Evolutionary conservation across 2,888 invertebrate species (phyloP).

Genomic region (Diadromus collaris): DNA sequence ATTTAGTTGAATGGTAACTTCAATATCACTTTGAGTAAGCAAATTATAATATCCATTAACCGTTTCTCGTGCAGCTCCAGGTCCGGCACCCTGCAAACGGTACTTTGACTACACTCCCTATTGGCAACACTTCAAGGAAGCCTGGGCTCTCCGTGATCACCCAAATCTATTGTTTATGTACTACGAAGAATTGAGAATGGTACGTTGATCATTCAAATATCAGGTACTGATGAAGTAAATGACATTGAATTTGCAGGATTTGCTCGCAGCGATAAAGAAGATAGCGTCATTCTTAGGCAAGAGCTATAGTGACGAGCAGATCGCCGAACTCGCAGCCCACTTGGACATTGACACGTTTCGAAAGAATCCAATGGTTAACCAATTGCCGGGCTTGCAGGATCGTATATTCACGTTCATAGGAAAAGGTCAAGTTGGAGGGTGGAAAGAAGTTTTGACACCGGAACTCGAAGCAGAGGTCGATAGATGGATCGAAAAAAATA

Average conservation of each 20-base stretch:
- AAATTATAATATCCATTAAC: not conserved
- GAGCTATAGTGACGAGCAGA: slow-evolving; percentile 82
- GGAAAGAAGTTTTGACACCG: slow-evolving; percentile 87
- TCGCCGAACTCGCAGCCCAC: slow-evolving; percentile 85
- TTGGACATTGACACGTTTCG: slow-evolving; percentile 92
- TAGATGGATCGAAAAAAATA: slow-evolving; percentile 86
- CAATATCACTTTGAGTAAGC: not conserved
- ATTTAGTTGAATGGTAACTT: not conserved
- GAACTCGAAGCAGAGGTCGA: slow-evolving; percentile 86
- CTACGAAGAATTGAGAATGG: slow-evolving; percentile 90
- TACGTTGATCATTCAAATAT: slow-evolving; percentile 72
- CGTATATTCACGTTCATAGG: slow-evolving; percentile 86
- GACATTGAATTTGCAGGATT: not conserved
- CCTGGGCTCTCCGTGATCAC: slow-evolving; percentile 85
- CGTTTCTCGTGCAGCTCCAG: not conserved
- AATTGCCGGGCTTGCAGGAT: slow-evolving; percentile 83
- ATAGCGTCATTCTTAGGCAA: slow-evolving; percentile 85
- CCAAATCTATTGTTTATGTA: slow-evolving; percentile 88
- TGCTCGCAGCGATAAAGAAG: slow-evolving; percentile 80
- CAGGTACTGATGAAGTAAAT: not conserved
- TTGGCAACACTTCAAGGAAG: slow-evolving; percentile 90
- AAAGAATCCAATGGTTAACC: slow-evolving; percentile 89
- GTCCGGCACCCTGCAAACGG: not conserved
- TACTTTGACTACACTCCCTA: slow-evolving; percentile 81
- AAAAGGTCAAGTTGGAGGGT: slow-evolving; percentile 86